These are phyloP conservation scores for Cinclus mexicanus DNA, from an alignment of 2,113 vertebrate species.

Conservation along the genomic window DNA sequence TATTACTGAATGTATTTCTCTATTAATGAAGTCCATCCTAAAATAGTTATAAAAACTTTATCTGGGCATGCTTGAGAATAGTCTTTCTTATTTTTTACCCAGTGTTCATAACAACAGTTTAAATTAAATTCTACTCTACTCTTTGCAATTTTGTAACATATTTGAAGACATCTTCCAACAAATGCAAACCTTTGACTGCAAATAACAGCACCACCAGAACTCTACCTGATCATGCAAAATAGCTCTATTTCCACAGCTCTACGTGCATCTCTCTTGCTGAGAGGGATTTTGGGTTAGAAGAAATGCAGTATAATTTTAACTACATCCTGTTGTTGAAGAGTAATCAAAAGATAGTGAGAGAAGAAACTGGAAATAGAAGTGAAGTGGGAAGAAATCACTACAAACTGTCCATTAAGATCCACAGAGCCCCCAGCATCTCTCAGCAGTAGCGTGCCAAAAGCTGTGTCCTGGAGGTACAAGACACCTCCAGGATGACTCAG, in stretches of 20 bases:
- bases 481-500: not conserved
- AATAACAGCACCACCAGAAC: not conserved
- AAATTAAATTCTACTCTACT: not conserved
- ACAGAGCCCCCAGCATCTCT: too few species aligned
- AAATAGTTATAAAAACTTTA: conserved; percentile 37
- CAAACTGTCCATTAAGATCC: not conserved
- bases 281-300: not conserved
- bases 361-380: not conserved
- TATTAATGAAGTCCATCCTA: conserved; percentile 57
- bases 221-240: not conserved
- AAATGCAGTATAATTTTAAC: not conserved
- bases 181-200: not conserved
- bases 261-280: not conserved
- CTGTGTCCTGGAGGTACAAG: not conserved
- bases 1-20: conserved; percentile 33
- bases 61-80: not conserved
- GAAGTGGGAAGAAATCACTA: not conserved
- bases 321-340: not conserved
- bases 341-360: not conserved
- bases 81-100: not conserved
- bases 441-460: fast-evolving
- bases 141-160: not conserved
- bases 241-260: not conserved
- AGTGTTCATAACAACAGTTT: not conserved
- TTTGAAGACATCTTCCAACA: not conserved